Conservation (phyloP, 92 coral and sea anemone species). For the Palythoa grandiflora region DNA sequence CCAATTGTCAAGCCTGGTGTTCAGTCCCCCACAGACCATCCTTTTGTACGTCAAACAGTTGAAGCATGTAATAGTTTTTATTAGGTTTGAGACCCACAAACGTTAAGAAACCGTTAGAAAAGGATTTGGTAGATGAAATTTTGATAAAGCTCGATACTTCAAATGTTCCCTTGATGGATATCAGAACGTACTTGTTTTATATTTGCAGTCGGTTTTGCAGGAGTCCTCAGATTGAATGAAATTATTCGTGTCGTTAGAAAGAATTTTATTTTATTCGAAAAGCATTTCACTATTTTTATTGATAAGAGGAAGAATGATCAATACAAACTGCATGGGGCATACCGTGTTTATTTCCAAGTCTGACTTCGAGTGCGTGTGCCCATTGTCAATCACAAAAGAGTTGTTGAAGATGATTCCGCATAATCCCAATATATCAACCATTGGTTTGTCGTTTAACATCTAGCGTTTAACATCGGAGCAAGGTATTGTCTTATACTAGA, state of each 20-base stretch:
- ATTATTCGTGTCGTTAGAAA: conserved; percentile 1
- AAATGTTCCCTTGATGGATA: background rate
- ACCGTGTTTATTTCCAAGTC: background rate
- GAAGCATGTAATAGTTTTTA: too few relatives aligned
- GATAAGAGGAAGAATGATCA: conserved; percentile 19
- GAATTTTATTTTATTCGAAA: background rate
- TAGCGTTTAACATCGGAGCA: too few relatives aligned
- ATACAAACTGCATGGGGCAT: conserved; percentile 18
- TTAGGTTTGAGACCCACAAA: conserved; percentile 15
- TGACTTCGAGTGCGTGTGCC: background rate
- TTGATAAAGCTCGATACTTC: background rate
- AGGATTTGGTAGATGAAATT: background rate
- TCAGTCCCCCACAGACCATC: conserved; percentile 17
- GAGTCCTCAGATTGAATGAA: conserved; percentile 22
- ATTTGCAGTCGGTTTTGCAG: conserved; percentile 3
- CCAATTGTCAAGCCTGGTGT: conserved; percentile 12
- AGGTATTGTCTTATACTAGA: too few relatives aligned
- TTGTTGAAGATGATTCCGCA: too few relatives aligned
- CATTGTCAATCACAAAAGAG: background rate
- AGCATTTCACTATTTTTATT: background rate
- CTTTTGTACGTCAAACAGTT: conserved; percentile 34
- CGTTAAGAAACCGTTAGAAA: background rate
- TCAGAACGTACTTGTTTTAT: conserved; percentile 9
- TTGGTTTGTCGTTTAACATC: too few relatives aligned
- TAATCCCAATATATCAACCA: too few relatives aligned